Evolutionary conservation across 2,888 invertebrate species (phyloP).

Genomic region (Thereva nobilitata): DNA sequence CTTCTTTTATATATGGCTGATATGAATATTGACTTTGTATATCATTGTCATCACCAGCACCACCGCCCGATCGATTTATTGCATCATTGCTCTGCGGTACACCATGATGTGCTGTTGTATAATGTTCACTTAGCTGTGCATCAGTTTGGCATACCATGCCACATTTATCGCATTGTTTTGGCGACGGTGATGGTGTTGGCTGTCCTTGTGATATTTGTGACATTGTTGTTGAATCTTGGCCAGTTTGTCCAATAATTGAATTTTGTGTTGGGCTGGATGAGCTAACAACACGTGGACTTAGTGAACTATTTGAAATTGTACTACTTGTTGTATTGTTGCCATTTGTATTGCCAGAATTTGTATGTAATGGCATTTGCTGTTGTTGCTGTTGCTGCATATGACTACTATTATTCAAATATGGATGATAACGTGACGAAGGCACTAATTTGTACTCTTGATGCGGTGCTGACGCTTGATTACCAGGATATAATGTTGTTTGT

Average conservation of each 20-base stretch:
- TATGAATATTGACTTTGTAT: constrained; percentile 50
- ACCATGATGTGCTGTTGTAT: constrained; percentile 72
- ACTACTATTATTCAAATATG: constrained; percentile 40
- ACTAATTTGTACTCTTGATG: constrained; percentile 47
- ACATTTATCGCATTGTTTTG: constrained; percentile 82
- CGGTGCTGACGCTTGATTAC: constrained; percentile 22
- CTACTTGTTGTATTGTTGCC: constrained; percentile 42
- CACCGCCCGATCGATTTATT: constrained; percentile 4
- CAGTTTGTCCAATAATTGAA: constrained; percentile 48
- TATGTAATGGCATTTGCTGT: constrained; percentile 37
- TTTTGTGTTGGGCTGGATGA: constrained; percentile 57
- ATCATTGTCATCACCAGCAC: constrained; percentile 39
- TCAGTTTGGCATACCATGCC: constrained; percentile 79
- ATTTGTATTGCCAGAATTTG: constrained; percentile 27
- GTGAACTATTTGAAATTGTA: constrained; percentile 48
- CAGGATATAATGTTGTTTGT: constrained; percentile 36
- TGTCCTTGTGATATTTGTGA: constrained; percentile 59
- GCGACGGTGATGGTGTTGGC: constrained; percentile 69
- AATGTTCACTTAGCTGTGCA: constrained; percentile 74
- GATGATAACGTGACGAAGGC: constrained; percentile 46
- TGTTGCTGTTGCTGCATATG: constrained; percentile 44
- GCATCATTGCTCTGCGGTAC: constrained; percentile 41
- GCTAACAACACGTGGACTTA: constrained; percentile 57
- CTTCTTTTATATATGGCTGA: constrained; percentile 65
- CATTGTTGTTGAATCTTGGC: constrained; percentile 43